phyloP scores from a whole-genome alignment of 1,140 invertebrate species.

The Tetramorium parvispinum region DNA sequence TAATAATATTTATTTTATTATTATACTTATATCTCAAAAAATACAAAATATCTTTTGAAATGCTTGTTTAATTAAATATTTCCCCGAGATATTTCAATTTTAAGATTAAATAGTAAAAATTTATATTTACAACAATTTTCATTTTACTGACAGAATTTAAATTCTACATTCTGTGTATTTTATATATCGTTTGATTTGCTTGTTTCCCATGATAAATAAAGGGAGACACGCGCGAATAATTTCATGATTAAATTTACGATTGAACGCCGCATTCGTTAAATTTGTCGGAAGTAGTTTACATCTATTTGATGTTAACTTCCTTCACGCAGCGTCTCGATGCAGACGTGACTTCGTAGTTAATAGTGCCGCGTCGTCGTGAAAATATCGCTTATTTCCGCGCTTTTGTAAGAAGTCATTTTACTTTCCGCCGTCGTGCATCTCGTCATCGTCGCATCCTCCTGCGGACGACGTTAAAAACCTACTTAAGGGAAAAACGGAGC shows the following conservation, averaged over 20 bases:
- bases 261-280: neutral
- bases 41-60: neutral
- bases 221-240: neutral
- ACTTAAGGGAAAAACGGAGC: slow-evolving; percentile 35
- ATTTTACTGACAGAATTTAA: neutral
- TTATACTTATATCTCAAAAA: neutral
- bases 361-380: neutral
- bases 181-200: neutral
- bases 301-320: slow-evolving; percentile 25
- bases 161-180: neutral
- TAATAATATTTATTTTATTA: too few relatives aligned
- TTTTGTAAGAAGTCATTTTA: slow-evolving; percentile 36
- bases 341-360: slow-evolving; percentile 15
- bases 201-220: neutral
- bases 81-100: neutral
- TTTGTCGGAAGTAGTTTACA: slow-evolving; percentile 2
- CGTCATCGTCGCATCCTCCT: slow-evolving; percentile 29
- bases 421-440: neutral
- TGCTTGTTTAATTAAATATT: neutral
- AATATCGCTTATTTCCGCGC: slow-evolving; percentile 28
- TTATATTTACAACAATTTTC: neutral
- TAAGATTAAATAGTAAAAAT: neutral
- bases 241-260: neutral
- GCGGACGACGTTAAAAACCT: slow-evolving; percentile 48
- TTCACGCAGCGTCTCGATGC: neutral